Evolutionary conservation across 2,113 vertebrate species (phyloP).

Genomic region (Willisornis vidua): DNA sequence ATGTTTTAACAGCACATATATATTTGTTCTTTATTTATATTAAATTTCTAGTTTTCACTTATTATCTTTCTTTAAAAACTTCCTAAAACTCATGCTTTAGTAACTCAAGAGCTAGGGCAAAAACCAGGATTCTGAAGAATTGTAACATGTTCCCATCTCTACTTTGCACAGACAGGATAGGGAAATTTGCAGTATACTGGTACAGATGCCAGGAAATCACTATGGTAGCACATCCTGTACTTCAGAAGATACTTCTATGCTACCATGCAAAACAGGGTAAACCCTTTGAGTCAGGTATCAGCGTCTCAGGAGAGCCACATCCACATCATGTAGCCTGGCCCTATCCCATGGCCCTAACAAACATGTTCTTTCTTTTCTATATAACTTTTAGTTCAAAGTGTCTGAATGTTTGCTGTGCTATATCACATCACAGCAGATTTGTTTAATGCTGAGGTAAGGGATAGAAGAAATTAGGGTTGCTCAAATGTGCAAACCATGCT

Average conservation of each 20-base stretch:
- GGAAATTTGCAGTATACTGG: neutral
- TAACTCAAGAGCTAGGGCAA: neutral
- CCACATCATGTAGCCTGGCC: neutral
- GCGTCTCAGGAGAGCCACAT: neutral
- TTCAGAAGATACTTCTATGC: neutral
- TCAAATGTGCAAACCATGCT: neutral
- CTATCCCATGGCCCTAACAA: neutral
- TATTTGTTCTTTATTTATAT: neutral
- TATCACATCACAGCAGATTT: neutral
- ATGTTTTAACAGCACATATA: neutral
- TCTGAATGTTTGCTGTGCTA: neutral
- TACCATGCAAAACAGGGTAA: neutral
- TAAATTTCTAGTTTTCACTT: neutral
- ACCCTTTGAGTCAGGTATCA: neutral
- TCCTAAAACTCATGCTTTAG: neutral
- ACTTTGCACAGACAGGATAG: neutral
- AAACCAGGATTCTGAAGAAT: neutral
- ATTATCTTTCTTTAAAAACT: neutral
- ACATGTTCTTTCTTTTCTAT: neutral
- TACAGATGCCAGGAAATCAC: neutral
- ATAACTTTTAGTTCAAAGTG: neutral
- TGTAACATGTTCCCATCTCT: neutral
- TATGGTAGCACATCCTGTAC: accelerated
- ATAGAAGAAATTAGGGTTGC: neutral
- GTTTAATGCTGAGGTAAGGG: neutral